phyloP scores from a whole-genome alignment of 2,888 invertebrate genomes.

The Hydroisotoma schaefferi region DNA sequence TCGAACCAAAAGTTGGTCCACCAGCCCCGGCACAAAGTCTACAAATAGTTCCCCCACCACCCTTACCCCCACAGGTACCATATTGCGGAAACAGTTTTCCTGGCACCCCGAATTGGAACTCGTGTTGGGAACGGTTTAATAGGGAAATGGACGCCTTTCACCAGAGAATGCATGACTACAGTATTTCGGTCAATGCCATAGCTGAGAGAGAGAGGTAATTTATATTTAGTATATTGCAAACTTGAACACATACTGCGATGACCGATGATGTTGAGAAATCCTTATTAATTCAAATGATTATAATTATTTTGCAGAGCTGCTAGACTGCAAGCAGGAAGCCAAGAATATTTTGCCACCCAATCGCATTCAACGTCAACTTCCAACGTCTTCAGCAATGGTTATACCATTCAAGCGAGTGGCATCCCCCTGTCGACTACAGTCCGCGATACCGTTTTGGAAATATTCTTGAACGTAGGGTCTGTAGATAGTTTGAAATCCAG shows the following conservation, averaged over 20 bases:
- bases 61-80: neutral
- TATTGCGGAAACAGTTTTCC: conserved; percentile 23
- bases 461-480: conserved; percentile 1
- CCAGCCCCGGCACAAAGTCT: neutral
- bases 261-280: too few species aligned
- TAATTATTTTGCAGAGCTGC: too few species aligned
- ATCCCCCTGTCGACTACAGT: conserved; percentile 11
- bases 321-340: too few species aligned
- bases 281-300: too few species aligned
- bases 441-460: conserved; percentile 12
- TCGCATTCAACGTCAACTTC: too few species aligned
- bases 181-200: conserved; percentile 3
- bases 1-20: neutral
- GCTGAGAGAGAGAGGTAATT: conserved; percentile 6
- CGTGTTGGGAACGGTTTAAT: conserved; percentile 29
- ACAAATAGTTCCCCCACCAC: neutral
- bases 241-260: too few species aligned
- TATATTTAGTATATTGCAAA: too few species aligned
- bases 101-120: conserved; percentile 29
- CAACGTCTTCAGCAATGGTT: conserved; percentile 19
- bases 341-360: too few species aligned
- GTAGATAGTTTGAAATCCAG: conserved; percentile 16
- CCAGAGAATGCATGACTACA: conserved; percentile 16
- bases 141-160: conserved; percentile 25
- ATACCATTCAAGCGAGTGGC: conserved; percentile 19